Conservation (phyloP, 2,797 vertebrate genomes). For the Choloepus didactylus region DNA sequence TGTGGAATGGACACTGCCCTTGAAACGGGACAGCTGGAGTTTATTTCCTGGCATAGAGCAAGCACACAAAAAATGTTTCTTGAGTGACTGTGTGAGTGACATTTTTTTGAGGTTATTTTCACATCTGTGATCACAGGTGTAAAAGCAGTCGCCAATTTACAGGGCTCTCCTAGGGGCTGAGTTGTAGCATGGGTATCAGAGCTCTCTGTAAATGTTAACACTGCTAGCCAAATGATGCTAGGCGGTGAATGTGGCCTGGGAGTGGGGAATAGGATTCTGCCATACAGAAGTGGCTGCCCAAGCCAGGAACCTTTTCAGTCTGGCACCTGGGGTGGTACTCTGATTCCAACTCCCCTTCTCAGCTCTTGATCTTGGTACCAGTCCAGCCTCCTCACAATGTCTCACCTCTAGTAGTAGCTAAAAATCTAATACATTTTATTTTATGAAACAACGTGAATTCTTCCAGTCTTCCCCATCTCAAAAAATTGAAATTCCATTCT, state of each 20-base stretch:
- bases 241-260: neutral
- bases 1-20: slow-evolving; percentile 1
- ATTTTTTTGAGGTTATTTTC: slow-evolving; percentile 21
- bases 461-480: neutral
- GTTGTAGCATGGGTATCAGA: neutral
- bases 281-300: neutral
- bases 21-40: neutral
- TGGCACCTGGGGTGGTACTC: neutral
- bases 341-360: neutral
- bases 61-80: neutral
- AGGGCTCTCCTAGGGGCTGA: neutral
- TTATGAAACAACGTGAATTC: slow-evolving; percentile 7
- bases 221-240: neutral
- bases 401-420: neutral
- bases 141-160: neutral
- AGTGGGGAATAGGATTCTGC: neutral
- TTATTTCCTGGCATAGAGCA: neutral
- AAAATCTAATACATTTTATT: slow-evolving; percentile 4
- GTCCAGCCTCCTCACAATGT: neutral
- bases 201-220: slow-evolving; percentile 3
- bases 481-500: neutral
- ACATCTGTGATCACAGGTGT: neutral
- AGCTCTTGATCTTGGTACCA: neutral
- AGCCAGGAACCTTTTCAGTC: neutral
- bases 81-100: neutral